Evolutionary conservation across 2,888 invertebrate species (phyloP), one percentile per base, ranked within the genome.

Genomic region (Ypsolopha sequella): DNA sequence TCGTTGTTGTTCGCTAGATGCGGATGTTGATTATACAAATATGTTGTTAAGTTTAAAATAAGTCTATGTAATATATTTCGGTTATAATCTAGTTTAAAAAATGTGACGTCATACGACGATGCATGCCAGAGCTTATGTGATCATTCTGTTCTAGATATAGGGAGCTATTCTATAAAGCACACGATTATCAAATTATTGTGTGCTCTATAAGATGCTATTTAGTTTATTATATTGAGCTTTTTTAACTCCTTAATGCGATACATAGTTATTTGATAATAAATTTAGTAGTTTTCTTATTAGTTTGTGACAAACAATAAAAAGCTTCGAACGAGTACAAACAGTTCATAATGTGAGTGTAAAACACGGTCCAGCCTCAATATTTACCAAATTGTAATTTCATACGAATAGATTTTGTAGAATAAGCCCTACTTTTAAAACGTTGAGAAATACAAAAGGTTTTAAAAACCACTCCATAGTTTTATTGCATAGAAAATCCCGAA

Each of bases 81-180:
- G 58, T 68, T 66, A 3, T 24, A 24, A 24, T 24, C 64, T 71
- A 68, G 60, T 64, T 63, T 57, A 60, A 56, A 62, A 65, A 61
- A 62, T 70, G 70, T 70, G 65, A 63, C 68, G 71, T 73, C 66
- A 57, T 54, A 54, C 56, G 65, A 68, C 69, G 72, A 60, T 66
- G 64, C 69, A 70, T 68, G 69, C 67, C 69, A 67, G 69, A 74
- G 75, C 71, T 73, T 63, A 70, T 80, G 80, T 81, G 79, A 80
- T 80, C 68, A 72, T 75, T 71, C 60, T 67, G 60, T 72, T 68
- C 36, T 50, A 35, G 41, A 43, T 50, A 43, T 24, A 24, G 24
- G 24, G 24, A 70, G 46, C 43, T 43, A 11, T 13, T 14, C 11
- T 13, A 43, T 9, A 24, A 13, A 43, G 24, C 14, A 14, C 43